Evolutionary conservation across 2,888 invertebrate genomes (phyloP), one percentile per base, ranked within the genome.

Genomic region (Limnephilus marmoratus): DNA sequence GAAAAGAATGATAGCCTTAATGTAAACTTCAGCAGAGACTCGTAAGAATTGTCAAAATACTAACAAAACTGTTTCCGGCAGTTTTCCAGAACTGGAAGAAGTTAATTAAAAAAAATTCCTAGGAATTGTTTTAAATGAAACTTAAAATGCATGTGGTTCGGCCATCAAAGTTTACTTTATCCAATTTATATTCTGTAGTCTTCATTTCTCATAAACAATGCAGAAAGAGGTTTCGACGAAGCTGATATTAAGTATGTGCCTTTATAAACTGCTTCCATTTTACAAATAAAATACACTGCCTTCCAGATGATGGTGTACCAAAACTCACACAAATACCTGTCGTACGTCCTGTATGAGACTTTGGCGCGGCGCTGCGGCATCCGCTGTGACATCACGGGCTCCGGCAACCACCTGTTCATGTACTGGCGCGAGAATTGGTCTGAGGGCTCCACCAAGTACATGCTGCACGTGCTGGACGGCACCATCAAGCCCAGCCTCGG

Each of bases 321-420:
- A 85, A 68, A 85, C 41, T 90, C 83, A 5, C 85, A 91, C 85
- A 91, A 89, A 85, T 89, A 85, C 41, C 45, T 91, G n/a, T 83
- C 87, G 37, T 87, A 53, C 9, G 94, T 94, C 2, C 94, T 95
- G 68, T 96, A 95, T 93, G 94, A 95, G 91, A 95, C 95, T 0
- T 94, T 96, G 1, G 95, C 95, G 3, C 94, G 94, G 81, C 94
- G 94, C n/a, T 95, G 95, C 91, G 95, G 95, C 13, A 94, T 95
- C 1, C 91, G 94, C 9, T 95, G 95, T 92, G 94, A 95, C 37
- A 93, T 96, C 68, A 94, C 95, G 1, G 94, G 94, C 3, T 95
- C 95, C 92, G 95, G 95, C 0, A 95, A 95, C 92, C 96, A 96
- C 94, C 93, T 95, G 91, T 95, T 95, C 92, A 85, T 96, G 29